Base-by-base conservation (phyloP, 2,888 invertebrate genomes). In the Platynereis dumerilii region DNA sequence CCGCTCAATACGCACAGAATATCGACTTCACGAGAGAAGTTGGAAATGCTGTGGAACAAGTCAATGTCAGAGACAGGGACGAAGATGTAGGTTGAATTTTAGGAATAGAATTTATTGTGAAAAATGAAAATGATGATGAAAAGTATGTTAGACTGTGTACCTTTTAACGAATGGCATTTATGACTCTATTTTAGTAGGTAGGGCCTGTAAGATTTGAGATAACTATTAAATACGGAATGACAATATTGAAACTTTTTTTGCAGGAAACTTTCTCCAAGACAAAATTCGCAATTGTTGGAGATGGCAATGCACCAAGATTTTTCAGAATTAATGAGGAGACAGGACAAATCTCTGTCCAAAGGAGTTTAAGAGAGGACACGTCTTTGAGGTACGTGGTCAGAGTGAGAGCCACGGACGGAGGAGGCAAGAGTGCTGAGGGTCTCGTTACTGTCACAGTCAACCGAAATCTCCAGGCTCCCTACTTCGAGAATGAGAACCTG, bases 401-500 rank as follows among this genome's bases (percentile, higher is more conserved):
- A 15, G 68, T 80, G 0, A 65, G 70, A 15, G 80, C 78, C 0
- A 74, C 75, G 24, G 81, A 81, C 61, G 76, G 77, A 1, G 79
- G 80, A 20, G 79, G 77, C 2, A 62, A 70, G 1, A 66, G 69
- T 3, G 68, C 72, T 1, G 68, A 66, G 20, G 68, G 64, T 20
- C 42, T 68, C 1, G 76, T 77, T 12, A 66, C 67, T 1, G 72
- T 80, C 34, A 71, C 68, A 0, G 75, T 80, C n/a, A 70, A 75
- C 56, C 66, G 80, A 3, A 80, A 81, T 65, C 64, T 79, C 34
- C 68, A 76, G 34, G 55, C 58, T 27, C 81, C 81, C 5, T 52
- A 60, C 15, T 80, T 79, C 68, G 24, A 42, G 12, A 64, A 28
- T 5, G 54, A 39, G 66, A 52, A 7, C 2, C 75, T 72, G 60